Evolutionary conservation across 2,113 vertebrate species (phyloP).

Genomic region (Lota lota): DNA sequence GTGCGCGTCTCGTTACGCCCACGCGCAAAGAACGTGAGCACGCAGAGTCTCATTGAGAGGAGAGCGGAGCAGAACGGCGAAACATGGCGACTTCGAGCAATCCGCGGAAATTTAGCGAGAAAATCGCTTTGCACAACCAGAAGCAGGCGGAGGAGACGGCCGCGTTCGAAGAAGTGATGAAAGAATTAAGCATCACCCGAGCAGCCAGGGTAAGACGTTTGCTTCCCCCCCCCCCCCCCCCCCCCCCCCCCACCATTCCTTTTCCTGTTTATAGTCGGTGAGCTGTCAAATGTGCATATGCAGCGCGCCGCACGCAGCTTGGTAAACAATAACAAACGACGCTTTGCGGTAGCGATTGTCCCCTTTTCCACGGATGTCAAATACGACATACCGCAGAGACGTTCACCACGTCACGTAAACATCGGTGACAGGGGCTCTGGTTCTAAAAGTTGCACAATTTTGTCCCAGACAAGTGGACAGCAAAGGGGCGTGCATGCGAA

Average conservation of each 20-base stretch:
- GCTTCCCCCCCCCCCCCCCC: slow-evolving; percentile 3
- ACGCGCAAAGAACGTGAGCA: slow-evolving; percentile 52
- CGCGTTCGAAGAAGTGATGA: slow-evolving; percentile 91
- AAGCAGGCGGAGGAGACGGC: slow-evolving; percentile 92
- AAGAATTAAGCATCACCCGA: slow-evolving; percentile 86
- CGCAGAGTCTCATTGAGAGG: slow-evolving; percentile 41
- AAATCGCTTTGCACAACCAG: slow-evolving; percentile 90
- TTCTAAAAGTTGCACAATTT: slow-evolving; percentile 47
- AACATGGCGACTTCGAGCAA: slow-evolving; percentile 94
- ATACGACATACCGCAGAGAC: background rate
- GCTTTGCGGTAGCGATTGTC: slow-evolving; percentile 1
- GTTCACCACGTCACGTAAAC: background rate
- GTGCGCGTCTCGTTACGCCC: slow-evolving; percentile 56
- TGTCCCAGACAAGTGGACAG: slow-evolving; percentile 50
- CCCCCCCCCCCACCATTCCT: background rate
- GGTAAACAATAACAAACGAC: slow-evolving; percentile 78
- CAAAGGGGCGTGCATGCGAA: slow-evolving; percentile 51
- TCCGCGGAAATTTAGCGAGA: slow-evolving; percentile 94
- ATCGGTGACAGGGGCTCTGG: slow-evolving; percentile 2
- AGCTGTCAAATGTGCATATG: slow-evolving; percentile 52
- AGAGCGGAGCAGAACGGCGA: slow-evolving; percentile 70
- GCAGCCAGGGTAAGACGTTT: slow-evolving; percentile 79
- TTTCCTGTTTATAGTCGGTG: slow-evolving; percentile 38
- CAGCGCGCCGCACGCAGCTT: slow-evolving; percentile 36
- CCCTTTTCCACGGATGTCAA: background rate